Conservation (phyloP, 2,113 vertebrate species). For the Silurus glanis region DNA sequence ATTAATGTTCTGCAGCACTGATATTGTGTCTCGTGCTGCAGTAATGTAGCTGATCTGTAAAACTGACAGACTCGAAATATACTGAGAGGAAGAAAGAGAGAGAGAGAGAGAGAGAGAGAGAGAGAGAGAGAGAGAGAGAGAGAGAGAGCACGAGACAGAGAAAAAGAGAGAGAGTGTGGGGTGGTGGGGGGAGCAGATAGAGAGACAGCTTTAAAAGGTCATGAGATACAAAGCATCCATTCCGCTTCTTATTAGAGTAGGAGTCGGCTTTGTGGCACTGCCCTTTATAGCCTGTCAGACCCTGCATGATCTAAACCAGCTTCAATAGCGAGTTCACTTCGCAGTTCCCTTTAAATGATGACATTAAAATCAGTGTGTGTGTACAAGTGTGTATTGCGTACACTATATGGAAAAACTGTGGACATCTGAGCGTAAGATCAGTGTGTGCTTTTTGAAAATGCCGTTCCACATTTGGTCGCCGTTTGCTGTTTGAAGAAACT, state of each 20-base stretch:
- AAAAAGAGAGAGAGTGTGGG: background rate
- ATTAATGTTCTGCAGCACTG: slow-evolving; percentile 55
- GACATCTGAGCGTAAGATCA: too few species aligned
- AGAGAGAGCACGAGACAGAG: slow-evolving; percentile 53
- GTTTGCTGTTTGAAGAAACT: too few species aligned
- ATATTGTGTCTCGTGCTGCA: slow-evolving; percentile 63
- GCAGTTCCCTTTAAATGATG: background rate
- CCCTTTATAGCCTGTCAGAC: slow-evolving; percentile 69
- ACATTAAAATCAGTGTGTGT: slow-evolving; percentile 1
- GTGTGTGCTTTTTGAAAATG: too few species aligned
- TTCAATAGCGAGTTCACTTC: slow-evolving; percentile 54
- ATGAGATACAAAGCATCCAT: slow-evolving; percentile 69
- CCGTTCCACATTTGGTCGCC: too few species aligned
- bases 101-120: slow-evolving; percentile 44
- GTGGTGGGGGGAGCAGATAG: too few species aligned
- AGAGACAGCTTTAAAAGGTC: slow-evolving; percentile 67
- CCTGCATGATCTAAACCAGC: slow-evolving; percentile 53
- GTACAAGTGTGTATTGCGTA: too few species aligned
- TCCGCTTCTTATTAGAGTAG: slow-evolving; percentile 68
- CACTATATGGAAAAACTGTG: too few species aligned
- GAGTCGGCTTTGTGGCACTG: slow-evolving; percentile 69
- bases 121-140: slow-evolving; percentile 50
- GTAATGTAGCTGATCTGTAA: slow-evolving; percentile 67
- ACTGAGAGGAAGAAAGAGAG: background rate
- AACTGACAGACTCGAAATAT: slow-evolving; percentile 59